Percentiles rank a stretch among this genome's conserved stretches.
phyloP scores from a whole-genome alignment of 1,140 invertebrate genomes.

The Halictus rubicundus region DNA sequence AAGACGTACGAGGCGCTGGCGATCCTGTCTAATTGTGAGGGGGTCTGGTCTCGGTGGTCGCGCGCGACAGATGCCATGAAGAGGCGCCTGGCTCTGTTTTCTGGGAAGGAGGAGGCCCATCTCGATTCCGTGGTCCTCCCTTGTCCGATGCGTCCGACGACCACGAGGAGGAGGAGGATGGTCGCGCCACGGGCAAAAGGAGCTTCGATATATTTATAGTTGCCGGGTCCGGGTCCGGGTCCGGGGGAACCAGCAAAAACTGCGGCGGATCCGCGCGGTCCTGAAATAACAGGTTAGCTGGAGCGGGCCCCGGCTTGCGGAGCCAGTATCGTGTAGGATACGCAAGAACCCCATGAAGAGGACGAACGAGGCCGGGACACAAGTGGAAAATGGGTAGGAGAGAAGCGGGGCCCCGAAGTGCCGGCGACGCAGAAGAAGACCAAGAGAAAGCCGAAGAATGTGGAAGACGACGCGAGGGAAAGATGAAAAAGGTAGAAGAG shows the following conservation, averaged over 20 bases:
- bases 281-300: slow-evolving; percentile 78
- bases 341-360: slow-evolving; percentile 51
- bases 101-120: slow-evolving; percentile 50
- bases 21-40: slow-evolving; percentile 70
- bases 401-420: slow-evolving; percentile 11
- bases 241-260: slow-evolving; percentile 68
- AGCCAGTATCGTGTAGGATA: slow-evolving; percentile 4
- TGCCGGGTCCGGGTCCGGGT: slow-evolving; percentile 54
- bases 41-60: slow-evolving; percentile 8
- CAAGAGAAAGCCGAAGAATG: slow-evolving; percentile 22
- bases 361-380: slow-evolving; percentile 11
- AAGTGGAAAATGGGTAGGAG: slow-evolving; percentile 54
- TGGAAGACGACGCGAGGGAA: slow-evolving; percentile 44
- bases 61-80: slow-evolving; percentile 71
- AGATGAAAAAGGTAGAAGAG: slow-evolving; percentile 23
- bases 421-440: slow-evolving; percentile 23
- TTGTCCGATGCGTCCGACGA: neutral
- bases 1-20: slow-evolving; percentile 44
- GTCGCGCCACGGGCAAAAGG: slow-evolving; percentile 55
- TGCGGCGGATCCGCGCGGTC: slow-evolving; percentile 71
- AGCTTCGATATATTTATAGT: slow-evolving; percentile 74
- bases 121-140: neutral
- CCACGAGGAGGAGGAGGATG: slow-evolving; percentile 8
- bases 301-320: slow-evolving; percentile 46
- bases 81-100: slow-evolving; percentile 65